Conservation (phyloP, 2,113 vertebrate genomes). For the Podocnemis expansa region DNA sequence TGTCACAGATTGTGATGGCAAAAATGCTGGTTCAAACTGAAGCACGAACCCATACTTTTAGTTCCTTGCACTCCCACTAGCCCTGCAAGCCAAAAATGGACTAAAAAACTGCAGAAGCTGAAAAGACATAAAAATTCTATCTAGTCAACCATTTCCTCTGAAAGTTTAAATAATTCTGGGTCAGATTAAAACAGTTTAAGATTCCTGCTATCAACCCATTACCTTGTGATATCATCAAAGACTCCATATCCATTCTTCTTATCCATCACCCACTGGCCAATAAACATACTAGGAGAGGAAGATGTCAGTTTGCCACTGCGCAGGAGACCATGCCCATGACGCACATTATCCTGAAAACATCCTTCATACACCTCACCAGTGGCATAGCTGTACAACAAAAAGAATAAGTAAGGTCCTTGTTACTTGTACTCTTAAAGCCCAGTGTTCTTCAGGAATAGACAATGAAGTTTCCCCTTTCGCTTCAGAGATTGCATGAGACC, state of each 20-base stretch:
- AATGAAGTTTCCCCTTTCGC: neutral
- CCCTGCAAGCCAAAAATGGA: neutral
- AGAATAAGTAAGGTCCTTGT: neutral
- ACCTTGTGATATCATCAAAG: slow-evolving; percentile 98
- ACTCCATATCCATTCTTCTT: slow-evolving; percentile 96
- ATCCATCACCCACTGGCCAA: slow-evolving; percentile 95
- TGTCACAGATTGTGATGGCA: too few species aligned
- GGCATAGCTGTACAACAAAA: slow-evolving; percentile 82
- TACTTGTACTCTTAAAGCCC: neutral
- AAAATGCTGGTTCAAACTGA: neutral
- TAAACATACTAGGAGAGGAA: slow-evolving; percentile 95
- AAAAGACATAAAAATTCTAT: neutral
- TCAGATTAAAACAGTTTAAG: neutral
- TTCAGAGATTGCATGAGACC: neutral
- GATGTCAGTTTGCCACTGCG: slow-evolving; percentile 94
- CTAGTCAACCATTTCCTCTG: neutral
- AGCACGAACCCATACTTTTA: accelerated
- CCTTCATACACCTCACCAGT: slow-evolving; percentile 95
- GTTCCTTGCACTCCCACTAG: neutral
- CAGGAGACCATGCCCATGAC: slow-evolving; percentile 95
- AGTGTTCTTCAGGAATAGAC: neutral
- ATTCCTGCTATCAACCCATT: slow-evolving; percentile 1
- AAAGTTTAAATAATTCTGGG: accelerated
- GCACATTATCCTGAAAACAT: slow-evolving; percentile 92
- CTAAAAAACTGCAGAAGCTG: neutral